Evolutionary conservation across 2,888 invertebrate species (phyloP).

Genomic region (Scaptomyza flava): DNA sequence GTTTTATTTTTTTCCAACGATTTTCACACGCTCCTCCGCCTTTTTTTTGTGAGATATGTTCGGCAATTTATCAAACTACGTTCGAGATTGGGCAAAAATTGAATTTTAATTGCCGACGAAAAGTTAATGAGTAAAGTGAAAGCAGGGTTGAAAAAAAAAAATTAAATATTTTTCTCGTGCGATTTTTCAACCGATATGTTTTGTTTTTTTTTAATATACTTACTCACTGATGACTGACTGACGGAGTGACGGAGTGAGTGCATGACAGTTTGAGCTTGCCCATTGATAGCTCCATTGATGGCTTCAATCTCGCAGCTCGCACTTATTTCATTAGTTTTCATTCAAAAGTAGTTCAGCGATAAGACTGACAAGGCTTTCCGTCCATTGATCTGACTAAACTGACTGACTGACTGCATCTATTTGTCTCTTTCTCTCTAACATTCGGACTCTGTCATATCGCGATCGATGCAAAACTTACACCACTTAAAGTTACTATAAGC

Average conservation of each 20-base stretch:
- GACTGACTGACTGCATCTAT: conserved; percentile 7
- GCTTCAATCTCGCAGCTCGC: conserved; percentile 37
- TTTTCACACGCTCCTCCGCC: conserved; percentile 73
- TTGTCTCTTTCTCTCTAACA: conserved; percentile 1
- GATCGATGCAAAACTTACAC: conserved; percentile 67
- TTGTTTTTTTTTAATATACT: conserved; percentile 33
- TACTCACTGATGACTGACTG: conserved; percentile 11
- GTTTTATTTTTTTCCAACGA: conserved; percentile 28
- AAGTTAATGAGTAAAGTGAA: conserved; percentile 80
- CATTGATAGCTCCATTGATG: conserved; percentile 63
- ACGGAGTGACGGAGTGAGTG: background rate
- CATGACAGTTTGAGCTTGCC: conserved; percentile 38
- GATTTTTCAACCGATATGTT: conserved; percentile 56
- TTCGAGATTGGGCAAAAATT: conserved; percentile 66
- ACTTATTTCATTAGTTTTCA: conserved; percentile 71
- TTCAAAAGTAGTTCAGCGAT: conserved; percentile 74
- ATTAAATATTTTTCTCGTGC: conserved; percentile 64
- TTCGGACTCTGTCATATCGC: conserved; percentile 63
- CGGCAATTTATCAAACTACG: conserved; percentile 63
- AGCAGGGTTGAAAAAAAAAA: conserved; percentile 78
- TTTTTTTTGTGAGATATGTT: conserved; percentile 53
- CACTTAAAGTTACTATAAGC: conserved; percentile 59
- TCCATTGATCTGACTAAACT: conserved; percentile 33
- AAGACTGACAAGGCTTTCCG: conserved; percentile 45
- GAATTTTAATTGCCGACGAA: conserved; percentile 79